These are phyloP conservation scores for Patella pellucida DNA, from an alignment of 2,888 invertebrate genomes.

Conservation along the genomic window DNA sequence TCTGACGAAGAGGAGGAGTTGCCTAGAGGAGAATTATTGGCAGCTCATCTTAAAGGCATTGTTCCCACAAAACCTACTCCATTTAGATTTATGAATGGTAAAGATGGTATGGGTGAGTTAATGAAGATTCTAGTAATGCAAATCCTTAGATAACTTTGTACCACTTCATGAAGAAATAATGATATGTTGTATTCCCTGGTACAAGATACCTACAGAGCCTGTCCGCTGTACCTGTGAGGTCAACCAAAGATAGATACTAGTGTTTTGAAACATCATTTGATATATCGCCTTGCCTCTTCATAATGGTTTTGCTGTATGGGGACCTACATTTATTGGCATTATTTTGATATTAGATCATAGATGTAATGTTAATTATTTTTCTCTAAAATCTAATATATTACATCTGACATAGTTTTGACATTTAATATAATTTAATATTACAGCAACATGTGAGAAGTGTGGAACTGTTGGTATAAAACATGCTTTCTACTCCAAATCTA, in stretches of 20 bases:
- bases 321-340: background rate
- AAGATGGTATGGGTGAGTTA: slow-evolving; percentile 65
- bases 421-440: slow-evolving; percentile 50
- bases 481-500: slow-evolving; percentile 86
- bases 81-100: slow-evolving; percentile 64
- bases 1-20: slow-evolving; percentile 50
- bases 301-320: too few species aligned
- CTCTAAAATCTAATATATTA: background rate
- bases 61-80: slow-evolving; percentile 25
- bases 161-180: too few species aligned
- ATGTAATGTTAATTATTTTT: background rate
- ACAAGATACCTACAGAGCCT: too few species aligned
- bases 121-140: too few species aligned
- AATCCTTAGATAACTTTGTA: too few species aligned
- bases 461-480: slow-evolving; percentile 88
- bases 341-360: slow-evolving; percentile 1
- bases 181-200: too few species aligned
- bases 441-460: slow-evolving; percentile 87
- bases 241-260: too few species aligned
- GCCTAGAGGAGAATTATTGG: slow-evolving; percentile 22
- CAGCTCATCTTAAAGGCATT: slow-evolving; percentile 23
- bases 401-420: background rate
- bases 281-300: too few species aligned
- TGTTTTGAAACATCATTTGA: too few species aligned
- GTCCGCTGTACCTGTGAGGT: too few species aligned